Evolutionary conservation across 2,113 vertebrate species (phyloP), one percentile per base, ranked within the genome.

Genomic region (Eubucco bourcierii): DNA sequence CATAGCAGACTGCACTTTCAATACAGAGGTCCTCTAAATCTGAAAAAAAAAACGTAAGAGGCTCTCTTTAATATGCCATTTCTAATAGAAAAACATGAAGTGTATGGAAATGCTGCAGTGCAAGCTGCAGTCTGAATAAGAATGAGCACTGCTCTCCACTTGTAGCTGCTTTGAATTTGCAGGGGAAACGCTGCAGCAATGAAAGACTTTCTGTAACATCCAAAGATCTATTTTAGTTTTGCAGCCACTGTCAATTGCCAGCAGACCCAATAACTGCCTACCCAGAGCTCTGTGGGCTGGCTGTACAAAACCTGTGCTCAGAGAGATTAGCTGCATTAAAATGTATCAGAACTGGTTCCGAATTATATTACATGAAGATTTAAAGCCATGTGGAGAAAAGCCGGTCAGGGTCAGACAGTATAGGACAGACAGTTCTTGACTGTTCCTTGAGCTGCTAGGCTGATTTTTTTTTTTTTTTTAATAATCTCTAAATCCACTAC

Each of bases 401-500:
- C 89, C 92, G 86, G 93, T 93, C 95, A 94, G 94, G 95, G 95
- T 97, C 97, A 97, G 81, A 71, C 37, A 17, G 89, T 58, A 74
- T 21, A 96, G 94, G 90, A 97, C 95, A 96, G 87, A 68, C 90
- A 91, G 94, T 94, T 95, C 95, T 94, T 31, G 1, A 87, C 90
- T 89, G 92, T 74, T 96, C 91, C 86, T 92, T 74, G 60, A 95
- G 95, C 94, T 95, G 80, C 90, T 96, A 66, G 91, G 97, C 96
- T 47, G 10, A 81, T 97, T 97, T 97, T 95, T 96, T 95, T 96
- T 97, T 97, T 97, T 95, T 96, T 95, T 97, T 95, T 83, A 97
- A 97, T 97, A 97, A 97, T 96, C 92, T 97, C 94, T 95, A 97
- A 97, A 97, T 97, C 96, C 94, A 33, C 94, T 84, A 95, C 96